A percentile compares a stretch with the other conserved stretches of the same genome.
phyloP scores from a whole-genome alignment of 2,113 vertebrate genomes.

The Phylloscopus trochiloides region DNA sequence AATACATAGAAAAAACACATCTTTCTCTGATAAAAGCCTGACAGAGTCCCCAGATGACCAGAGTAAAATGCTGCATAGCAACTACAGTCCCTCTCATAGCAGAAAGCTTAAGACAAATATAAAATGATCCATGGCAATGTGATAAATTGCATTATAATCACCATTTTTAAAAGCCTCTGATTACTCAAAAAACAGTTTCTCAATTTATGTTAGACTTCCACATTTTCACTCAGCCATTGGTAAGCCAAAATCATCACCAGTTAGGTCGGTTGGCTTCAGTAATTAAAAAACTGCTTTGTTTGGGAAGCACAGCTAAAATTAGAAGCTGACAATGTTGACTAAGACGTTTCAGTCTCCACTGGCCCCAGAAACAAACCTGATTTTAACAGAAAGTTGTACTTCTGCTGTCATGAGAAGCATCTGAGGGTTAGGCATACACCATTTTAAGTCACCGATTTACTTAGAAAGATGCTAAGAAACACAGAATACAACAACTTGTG shows the following conservation, averaged over 20 bases:
- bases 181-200: not conserved
- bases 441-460: not conserved
- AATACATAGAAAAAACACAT: not conserved
- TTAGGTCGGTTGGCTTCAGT: not conserved
- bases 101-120: not conserved
- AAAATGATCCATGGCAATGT: not conserved
- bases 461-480: not conserved
- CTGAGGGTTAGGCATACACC: not conserved
- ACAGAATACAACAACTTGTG: not conserved
- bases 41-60: not conserved
- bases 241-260: not conserved
- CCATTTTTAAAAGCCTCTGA: not conserved
- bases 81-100: not conserved
- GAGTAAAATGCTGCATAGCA: constrained; percentile 1
- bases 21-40: not conserved
- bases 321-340: not conserved
- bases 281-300: not conserved
- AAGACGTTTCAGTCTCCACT: not conserved
- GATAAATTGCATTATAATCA: not conserved
- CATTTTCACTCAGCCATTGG: not conserved
- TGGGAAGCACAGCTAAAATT: not conserved
- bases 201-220: not conserved
- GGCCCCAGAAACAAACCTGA: not conserved
- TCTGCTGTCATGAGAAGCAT: not conserved
- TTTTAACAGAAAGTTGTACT: not conserved